These are phyloP conservation scores for Sebastiscus tertius DNA, from an alignment of 2,797 vertebrate species.

Conservation along the genomic window DNA sequence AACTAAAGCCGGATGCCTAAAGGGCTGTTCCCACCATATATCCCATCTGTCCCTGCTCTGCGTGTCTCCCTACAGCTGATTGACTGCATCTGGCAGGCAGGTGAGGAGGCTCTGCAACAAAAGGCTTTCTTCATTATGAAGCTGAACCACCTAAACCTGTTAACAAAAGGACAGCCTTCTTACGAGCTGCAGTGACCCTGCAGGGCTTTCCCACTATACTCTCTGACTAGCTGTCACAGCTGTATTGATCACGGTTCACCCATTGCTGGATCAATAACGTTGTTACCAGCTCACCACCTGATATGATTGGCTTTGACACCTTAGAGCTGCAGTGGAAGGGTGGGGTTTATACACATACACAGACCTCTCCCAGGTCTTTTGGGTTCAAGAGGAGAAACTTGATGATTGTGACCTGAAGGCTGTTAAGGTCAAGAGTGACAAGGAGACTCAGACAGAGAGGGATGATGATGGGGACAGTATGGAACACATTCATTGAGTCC, in stretches of 20 bases:
- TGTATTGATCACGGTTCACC: constrained; percentile 53
- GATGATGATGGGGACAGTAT: neutral
- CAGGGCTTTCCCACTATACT: constrained; percentile 23
- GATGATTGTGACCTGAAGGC: neutral
- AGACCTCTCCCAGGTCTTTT: neutral
- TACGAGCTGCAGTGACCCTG: neutral
- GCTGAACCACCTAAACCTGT: constrained; percentile 13
- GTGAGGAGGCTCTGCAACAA: constrained; percentile 32
- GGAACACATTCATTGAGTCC: no score
- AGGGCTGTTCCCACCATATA: constrained; percentile 35
- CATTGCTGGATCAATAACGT: constrained; percentile 48
- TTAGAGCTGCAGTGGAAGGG: constrained; percentile 29
- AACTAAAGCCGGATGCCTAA: constrained; percentile 45
- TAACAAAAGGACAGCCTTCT: constrained; percentile 36
- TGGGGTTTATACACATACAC: neutral
- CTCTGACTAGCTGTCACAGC: constrained; percentile 31
- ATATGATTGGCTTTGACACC: constrained; percentile 59
- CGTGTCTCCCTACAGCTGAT: constrained; percentile 4
- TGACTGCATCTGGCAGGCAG: constrained; percentile 14
- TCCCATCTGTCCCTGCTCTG: constrained; percentile 43
- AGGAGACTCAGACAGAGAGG: neutral
- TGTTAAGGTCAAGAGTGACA: neutral
- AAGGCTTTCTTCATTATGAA: constrained; percentile 17
- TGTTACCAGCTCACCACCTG: constrained; percentile 35
- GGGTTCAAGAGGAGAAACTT: neutral